These are phyloP conservation scores for Leucoraja ocellata DNA, from an alignment of 2,797 vertebrate species.

Conservation along the genomic window DNA sequence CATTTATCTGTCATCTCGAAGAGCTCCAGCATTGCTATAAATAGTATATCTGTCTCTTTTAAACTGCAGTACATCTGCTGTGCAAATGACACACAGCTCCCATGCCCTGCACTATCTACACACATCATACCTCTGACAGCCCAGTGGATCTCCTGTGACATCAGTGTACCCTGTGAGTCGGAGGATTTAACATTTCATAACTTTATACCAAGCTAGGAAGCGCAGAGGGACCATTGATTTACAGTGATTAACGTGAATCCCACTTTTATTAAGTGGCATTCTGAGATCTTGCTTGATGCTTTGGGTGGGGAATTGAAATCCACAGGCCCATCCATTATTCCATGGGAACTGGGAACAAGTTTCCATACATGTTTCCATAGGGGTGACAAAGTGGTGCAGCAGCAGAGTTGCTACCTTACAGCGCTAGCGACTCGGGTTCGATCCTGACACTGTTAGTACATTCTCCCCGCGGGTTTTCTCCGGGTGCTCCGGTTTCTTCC, in stretches of 20 bases:
- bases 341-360: neutral
- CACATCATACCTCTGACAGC: neutral
- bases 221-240: neutral
- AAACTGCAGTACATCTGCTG: conserved; percentile 33
- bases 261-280: neutral
- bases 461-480: too few species aligned
- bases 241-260: neutral
- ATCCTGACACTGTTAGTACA: too few species aligned
- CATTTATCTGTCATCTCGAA: conserved; percentile 17
- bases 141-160: neutral
- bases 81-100: conserved; percentile 1
- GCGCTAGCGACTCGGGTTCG: too few species aligned
- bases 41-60: conserved; percentile 14
- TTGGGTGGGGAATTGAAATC: neutral
- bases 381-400: too few species aligned
- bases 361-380: too few species aligned
- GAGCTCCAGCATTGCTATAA: conserved; percentile 14
- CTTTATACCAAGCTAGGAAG: neutral
- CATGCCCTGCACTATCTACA: neutral
- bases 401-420: too few species aligned
- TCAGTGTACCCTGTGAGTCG: neutral
- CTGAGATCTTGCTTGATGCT: neutral
- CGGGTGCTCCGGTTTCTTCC: too few species aligned
- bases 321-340: neutral
- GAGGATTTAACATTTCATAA: neutral